Conservation (phyloP, 2,113 vertebrate genomes). For the Ciconia maguari region DNA sequence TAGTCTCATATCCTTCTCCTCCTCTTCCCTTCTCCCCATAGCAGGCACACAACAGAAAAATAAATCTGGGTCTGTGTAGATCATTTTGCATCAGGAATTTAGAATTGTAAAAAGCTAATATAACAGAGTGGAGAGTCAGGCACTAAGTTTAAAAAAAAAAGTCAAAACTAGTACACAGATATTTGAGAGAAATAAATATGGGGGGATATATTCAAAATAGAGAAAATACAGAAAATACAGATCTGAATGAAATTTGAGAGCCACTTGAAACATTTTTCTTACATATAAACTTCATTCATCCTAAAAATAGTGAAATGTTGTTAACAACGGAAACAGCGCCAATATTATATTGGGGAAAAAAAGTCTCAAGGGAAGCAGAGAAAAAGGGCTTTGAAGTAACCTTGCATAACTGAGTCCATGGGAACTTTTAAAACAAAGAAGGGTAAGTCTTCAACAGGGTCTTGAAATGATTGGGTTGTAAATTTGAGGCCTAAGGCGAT, state of each 20-base stretch:
- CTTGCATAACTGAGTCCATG: constrained; percentile 31
- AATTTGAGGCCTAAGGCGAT: constrained; percentile 41
- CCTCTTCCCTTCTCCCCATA: neutral
- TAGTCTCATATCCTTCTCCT: neutral
- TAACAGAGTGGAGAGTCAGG: neutral
- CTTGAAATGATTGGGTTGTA: constrained; percentile 57
- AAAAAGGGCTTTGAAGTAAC: constrained; percentile 33
- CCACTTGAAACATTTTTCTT: neutral
- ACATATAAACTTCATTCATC: neutral
- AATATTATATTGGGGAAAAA: neutral
- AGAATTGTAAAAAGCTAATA: neutral
- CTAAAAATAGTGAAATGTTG: constrained; percentile 1
- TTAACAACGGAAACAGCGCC: neutral
- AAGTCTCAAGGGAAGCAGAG: constrained; percentile 14
- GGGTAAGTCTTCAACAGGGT: constrained; percentile 24
- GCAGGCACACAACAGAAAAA: neutral
- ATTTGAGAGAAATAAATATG: neutral
- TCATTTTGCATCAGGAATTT: neutral
- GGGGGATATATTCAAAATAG: neutral
- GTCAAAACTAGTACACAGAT: neutral
- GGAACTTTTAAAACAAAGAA: constrained; percentile 57
- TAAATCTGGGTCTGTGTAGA: neutral
- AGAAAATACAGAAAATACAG: neutral
- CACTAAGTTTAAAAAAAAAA: neutral
- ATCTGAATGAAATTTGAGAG: neutral